Percentiles rank a stretch among this genome's conserved stretches.
phyloP scores from a whole-genome alignment of 2,113 vertebrate genomes.

The Phyllostomus discolor region DNA sequence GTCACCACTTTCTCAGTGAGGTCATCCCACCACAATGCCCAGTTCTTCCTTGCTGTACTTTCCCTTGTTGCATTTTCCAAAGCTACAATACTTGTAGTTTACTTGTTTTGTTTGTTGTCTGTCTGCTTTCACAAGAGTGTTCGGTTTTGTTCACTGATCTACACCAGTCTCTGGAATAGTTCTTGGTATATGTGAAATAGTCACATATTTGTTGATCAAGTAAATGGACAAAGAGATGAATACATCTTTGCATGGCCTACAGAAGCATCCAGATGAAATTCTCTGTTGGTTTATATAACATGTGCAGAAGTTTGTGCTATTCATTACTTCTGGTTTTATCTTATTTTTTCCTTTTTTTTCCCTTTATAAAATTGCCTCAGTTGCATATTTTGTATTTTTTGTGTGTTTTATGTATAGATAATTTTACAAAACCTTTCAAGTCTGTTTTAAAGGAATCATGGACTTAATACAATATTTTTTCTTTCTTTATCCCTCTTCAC shows the following conservation, averaged over 20 bases:
- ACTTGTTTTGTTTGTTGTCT: background rate
- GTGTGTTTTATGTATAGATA: background rate
- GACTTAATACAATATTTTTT: background rate
- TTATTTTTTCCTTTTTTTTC: background rate
- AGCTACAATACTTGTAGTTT: background rate
- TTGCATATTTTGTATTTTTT: background rate
- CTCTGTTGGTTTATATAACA: background rate
- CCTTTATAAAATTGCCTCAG: background rate
- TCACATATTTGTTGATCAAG: background rate
- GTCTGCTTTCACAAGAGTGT: background rate
- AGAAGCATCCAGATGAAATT: background rate
- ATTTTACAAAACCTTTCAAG: background rate
- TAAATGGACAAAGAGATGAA: background rate
- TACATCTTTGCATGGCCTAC: background rate
- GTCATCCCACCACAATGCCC: background rate
- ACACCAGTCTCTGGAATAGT: background rate
- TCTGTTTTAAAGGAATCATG: background rate
- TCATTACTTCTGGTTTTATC: background rate
- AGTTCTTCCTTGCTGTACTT: background rate
- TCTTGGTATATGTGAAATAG: background rate
- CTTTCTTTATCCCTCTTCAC: background rate
- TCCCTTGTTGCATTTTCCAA: background rate
- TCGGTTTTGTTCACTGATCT: background rate
- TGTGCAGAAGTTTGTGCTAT: background rate
- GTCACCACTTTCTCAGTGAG: background rate